Conservation (phyloP, 2,888 invertebrate species). For the Pristionchus exspectatus region DNA sequence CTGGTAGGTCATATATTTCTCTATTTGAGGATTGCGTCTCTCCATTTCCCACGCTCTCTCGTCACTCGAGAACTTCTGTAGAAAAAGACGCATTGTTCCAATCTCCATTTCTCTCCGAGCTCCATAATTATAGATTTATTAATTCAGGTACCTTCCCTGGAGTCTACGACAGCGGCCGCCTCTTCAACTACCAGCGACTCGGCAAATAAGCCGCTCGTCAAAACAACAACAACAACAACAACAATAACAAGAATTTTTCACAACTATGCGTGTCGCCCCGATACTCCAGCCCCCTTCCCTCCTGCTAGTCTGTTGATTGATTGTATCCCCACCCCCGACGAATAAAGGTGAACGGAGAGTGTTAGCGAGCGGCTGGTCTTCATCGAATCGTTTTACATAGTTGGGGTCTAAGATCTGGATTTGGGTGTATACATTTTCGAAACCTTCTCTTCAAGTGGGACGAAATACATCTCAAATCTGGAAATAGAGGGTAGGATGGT, state of each 20-base stretch:
- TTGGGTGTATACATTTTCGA: too few relatives aligned
- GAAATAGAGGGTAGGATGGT: too few relatives aligned
- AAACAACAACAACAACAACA: conserved; percentile 14
- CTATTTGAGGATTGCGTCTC: neutral
- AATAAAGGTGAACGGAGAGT: conserved; percentile 50
- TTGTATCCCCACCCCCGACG: neutral
- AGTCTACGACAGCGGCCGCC: conserved; percentile 48
- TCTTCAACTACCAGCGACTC: conserved; percentile 56
- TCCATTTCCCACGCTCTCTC: neutral
- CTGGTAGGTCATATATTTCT: neutral
- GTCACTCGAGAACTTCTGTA: neutral
- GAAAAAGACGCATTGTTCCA: neutral
- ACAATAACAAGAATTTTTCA: neutral
- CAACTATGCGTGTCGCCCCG: neutral
- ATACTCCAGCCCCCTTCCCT: neutral
- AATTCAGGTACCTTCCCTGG: conserved; percentile 40
- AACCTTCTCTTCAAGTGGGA: too few relatives aligned
- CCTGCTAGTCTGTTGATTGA: conserved; percentile 27
- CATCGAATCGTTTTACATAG: neutral
- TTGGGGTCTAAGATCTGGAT: too few relatives aligned
- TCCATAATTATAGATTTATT: neutral
- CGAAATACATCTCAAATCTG: too few relatives aligned
- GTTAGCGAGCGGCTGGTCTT: neutral
- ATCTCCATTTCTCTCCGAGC: neutral
- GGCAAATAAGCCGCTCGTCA: conserved; percentile 36